Evolutionary conservation across 2,797 vertebrate genomes (phyloP).

Genomic region (Cuniculus paca): DNA sequence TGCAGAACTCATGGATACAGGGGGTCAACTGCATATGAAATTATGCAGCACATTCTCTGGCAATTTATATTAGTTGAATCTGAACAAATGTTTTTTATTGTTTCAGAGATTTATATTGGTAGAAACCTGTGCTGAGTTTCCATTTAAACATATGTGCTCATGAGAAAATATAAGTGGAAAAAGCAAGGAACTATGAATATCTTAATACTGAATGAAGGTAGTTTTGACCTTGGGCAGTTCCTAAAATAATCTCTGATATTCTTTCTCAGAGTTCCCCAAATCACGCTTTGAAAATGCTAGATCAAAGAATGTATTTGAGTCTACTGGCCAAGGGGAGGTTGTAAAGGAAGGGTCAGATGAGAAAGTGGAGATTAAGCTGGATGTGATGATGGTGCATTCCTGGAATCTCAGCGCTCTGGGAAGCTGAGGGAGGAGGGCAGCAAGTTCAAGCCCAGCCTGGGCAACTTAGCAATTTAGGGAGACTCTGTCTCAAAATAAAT

Average conservation of each 20-base stretch:
- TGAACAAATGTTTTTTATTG: neutral
- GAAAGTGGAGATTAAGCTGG: neutral
- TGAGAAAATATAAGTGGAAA: neutral
- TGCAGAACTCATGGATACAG: neutral
- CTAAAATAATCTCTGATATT: neutral
- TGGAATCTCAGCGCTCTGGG: neutral
- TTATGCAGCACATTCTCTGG: neutral
- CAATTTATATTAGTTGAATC: constrained; percentile 1
- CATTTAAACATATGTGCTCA: neutral
- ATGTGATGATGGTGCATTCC: neutral
- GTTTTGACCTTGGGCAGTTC: neutral
- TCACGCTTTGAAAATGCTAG: neutral
- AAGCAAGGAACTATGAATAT: neutral
- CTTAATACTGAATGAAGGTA: neutral
- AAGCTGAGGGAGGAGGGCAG: neutral
- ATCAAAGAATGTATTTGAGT: neutral
- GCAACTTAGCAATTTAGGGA: neutral
- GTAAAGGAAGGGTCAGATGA: neutral
- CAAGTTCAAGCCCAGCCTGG: neutral
- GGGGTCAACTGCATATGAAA: neutral
- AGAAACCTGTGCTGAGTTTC: neutral
- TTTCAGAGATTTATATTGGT: neutral
- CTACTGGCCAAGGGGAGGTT: neutral
- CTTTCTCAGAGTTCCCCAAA: neutral
- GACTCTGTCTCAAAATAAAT: neutral